These are phyloP conservation scores for Pipistrellus pipistrellus DNA, from an alignment of 2,797 vertebrate genomes.

Conservation along the genomic window DNA sequence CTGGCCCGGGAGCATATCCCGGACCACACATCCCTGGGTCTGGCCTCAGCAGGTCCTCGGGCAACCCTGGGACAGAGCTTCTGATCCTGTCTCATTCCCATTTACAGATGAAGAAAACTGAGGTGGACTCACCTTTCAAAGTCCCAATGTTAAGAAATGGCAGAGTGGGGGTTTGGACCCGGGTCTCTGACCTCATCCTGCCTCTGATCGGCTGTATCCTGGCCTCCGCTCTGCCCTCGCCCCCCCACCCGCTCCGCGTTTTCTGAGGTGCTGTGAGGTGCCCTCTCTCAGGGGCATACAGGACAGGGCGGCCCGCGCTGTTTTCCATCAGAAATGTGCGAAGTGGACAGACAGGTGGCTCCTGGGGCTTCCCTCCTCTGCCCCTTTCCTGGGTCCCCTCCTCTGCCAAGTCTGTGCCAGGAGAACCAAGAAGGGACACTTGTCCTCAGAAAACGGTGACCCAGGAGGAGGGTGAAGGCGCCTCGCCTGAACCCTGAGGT, in stretches of 20 bases:
- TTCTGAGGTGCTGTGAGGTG: neutral
- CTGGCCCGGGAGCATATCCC: neutral
- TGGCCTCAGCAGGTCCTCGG: neutral
- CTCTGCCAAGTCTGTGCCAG: neutral
- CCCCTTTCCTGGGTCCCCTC: neutral
- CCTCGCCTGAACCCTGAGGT: neutral
- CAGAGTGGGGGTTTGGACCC: neutral
- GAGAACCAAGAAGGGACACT: neutral
- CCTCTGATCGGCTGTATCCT: neutral
- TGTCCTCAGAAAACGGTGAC: neutral
- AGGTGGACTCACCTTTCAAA: neutral
- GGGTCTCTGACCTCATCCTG: neutral
- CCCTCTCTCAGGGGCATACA: neutral
- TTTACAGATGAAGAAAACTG: slow-evolving; percentile 2
- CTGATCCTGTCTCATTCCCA: neutral
- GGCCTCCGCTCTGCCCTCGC: neutral
- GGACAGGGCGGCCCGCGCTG: neutral
- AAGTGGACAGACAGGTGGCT: neutral
- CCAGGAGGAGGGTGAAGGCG: neutral
- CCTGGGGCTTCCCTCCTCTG: neutral
- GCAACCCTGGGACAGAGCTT: neutral
- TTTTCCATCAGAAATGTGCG: neutral
- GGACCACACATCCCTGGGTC: too few species aligned
- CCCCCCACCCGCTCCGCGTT: neutral
- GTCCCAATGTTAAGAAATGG: neutral